phyloP scores from a whole-genome alignment of 2,797 vertebrate genomes.

The Staurois parvus region DNA sequence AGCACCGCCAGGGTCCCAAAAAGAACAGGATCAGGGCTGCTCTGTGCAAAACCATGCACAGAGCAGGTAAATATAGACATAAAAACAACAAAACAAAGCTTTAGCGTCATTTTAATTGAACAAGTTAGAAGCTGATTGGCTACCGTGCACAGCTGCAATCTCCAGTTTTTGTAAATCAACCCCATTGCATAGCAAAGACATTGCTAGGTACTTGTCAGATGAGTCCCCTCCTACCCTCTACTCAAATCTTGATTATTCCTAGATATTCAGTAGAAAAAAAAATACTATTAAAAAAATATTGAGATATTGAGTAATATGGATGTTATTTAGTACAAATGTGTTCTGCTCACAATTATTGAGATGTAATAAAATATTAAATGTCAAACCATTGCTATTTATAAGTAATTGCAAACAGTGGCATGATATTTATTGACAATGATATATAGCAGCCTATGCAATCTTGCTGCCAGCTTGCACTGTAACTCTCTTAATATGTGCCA shows the following conservation, averaged over 20 bases:
- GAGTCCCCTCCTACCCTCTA: too few species aligned
- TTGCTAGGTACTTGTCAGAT: too few species aligned
- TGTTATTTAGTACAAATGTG: neutral
- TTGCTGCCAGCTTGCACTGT: slow-evolving; percentile 8
- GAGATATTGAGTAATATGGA: neutral
- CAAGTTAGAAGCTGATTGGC: too few species aligned
- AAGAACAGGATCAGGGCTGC: too few species aligned
- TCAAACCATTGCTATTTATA: slow-evolving; percentile 25
- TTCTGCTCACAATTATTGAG: slow-evolving; percentile 4
- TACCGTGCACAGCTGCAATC: too few species aligned
- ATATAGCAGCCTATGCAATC: slow-evolving; percentile 21
- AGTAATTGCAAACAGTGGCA: slow-evolving; percentile 15
- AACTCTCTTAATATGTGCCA: neutral
- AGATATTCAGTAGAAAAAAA: neutral
- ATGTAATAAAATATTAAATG: slow-evolving; percentile 4
- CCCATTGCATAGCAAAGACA: too few species aligned
- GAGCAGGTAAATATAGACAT: too few species aligned
- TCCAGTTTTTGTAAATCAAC: too few species aligned
- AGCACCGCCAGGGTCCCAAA: too few species aligned
- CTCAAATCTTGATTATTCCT: neutral
- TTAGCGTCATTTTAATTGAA: too few species aligned
- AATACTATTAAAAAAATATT: neutral
- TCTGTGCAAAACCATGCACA: too few species aligned
- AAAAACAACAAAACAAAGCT: too few species aligned
- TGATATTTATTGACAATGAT: slow-evolving; percentile 11